Percentiles rank a stretch among this genome's conserved stretches.
These are phyloP conservation scores for Phoebastria nigripes DNA, from an alignment of 2,797 vertebrate genomes.

Conservation along the genomic window DNA sequence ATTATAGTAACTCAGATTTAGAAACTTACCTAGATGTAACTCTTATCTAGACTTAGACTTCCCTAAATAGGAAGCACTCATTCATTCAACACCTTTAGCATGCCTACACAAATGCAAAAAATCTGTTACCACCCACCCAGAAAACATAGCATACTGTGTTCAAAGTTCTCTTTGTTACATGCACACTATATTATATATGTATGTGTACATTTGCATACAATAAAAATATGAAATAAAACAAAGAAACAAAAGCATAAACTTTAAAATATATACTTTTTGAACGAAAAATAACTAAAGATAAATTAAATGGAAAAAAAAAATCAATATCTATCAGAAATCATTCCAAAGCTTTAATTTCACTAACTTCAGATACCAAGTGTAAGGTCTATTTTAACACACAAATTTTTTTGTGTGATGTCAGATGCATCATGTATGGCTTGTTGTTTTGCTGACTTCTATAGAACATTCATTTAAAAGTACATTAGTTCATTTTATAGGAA, in stretches of 20 bases:
- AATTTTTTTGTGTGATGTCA: neutral
- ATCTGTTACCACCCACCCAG: neutral
- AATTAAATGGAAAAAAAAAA: neutral
- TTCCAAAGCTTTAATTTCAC: neutral
- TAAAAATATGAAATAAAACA: neutral
- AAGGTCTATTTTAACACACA: neutral
- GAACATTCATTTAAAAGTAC: neutral
- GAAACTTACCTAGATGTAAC: neutral
- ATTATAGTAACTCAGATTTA: neutral
- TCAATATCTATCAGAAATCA: neutral
- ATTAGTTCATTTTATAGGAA: neutral
- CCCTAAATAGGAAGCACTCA: neutral
- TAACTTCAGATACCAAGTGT: neutral
- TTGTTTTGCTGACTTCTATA: conserved; percentile 15
- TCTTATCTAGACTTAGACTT: neutral
- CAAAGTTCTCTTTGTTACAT: neutral
- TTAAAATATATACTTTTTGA: neutral
- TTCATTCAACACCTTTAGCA: neutral
- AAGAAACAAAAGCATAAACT: neutral
- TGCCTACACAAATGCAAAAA: neutral
- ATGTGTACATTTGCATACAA: neutral
- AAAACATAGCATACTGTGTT: neutral
- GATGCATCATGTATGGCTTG: neutral
- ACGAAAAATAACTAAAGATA: neutral
- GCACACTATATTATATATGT: neutral